Percentiles rank a stretch among this genome's conserved stretches.
Conservation (phyloP, 1,140 invertebrate genomes). For the Globodera ellingtonae region DNA sequence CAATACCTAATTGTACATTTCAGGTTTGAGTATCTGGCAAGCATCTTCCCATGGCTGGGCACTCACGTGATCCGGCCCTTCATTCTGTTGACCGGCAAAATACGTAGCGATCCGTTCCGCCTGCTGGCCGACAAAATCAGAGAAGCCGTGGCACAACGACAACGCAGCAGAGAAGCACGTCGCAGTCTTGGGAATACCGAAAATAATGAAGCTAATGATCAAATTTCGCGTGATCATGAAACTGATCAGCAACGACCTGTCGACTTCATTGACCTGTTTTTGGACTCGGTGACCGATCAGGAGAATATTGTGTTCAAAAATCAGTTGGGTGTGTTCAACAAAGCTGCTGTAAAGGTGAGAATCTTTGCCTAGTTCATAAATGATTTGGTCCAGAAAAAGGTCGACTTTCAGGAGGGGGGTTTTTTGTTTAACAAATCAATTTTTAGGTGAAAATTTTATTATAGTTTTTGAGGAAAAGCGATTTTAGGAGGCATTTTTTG, state of each 20-base stretch:
- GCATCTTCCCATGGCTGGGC: constrained; percentile 12
- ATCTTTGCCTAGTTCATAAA: too few relatives aligned
- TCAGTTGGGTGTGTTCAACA: constrained; percentile 5
- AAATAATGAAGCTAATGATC: constrained; percentile 18
- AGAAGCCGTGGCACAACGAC: constrained; percentile 1
- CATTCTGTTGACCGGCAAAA: neutral
- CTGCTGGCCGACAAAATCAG: constrained; percentile 16
- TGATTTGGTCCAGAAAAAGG: too few relatives aligned
- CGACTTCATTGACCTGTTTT: constrained; percentile 27
- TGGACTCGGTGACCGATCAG: constrained; percentile 3
- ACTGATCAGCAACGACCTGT: neutral
- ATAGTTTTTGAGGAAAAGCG: too few relatives aligned
- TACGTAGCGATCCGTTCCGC: neutral
- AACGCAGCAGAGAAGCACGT: neutral
- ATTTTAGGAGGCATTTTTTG: too few relatives aligned
- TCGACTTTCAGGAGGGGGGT: too few relatives aligned
- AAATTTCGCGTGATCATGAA: neutral
- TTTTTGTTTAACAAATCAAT: too few relatives aligned
- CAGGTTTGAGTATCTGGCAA: neutral
- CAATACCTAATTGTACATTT: too few relatives aligned
- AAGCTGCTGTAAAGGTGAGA: constrained; percentile 1
- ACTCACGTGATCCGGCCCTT: neutral
- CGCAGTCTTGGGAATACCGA: neutral
- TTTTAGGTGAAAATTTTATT: too few relatives aligned
- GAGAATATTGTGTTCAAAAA: neutral